phyloP scores from a whole-genome alignment of 1,140 invertebrate genomes.

The Anagrus nilaparvatae region DNA sequence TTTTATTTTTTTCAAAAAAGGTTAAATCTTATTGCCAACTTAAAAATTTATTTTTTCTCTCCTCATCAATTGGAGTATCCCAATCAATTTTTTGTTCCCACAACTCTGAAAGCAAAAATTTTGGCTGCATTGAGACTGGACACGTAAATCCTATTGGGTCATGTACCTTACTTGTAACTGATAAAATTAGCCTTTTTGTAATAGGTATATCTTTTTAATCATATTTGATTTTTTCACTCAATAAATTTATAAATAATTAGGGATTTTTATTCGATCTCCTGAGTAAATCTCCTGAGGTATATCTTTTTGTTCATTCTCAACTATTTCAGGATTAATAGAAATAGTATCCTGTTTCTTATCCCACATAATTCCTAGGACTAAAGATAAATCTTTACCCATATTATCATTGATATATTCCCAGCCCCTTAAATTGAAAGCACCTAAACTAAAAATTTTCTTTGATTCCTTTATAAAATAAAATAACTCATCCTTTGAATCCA shows the following conservation, averaged over 20 bases:
- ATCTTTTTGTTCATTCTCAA: too few species aligned
- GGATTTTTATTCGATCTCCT: too few species aligned
- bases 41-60: conserved; percentile 11
- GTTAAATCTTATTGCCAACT: conserved; percentile 15
- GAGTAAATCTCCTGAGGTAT: too few species aligned
- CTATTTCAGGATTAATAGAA: conserved; percentile 2
- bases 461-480: conserved; percentile 5
- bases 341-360: conserved; percentile 11
- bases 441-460: not conserved
- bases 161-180: conserved; percentile 22
- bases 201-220: too few species aligned
- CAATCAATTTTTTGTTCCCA: conserved; percentile 18
- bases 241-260: too few species aligned
- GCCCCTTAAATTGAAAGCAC: conserved; percentile 11
- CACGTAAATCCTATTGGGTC: conserved; percentile 25
- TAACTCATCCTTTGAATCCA: conserved; percentile 9
- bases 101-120: conserved; percentile 20
- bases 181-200: conserved; percentile 20
- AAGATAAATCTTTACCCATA: not conserved
- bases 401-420: conserved; percentile 9
- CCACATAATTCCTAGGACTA: conserved; percentile 9
- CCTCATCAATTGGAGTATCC: conserved; percentile 15
- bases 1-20: conserved; percentile 9
- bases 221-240: too few species aligned
- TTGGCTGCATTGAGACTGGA: conserved; percentile 17